Base-by-base conservation (phyloP, 2,113 vertebrate species). In the Climacteris rufus region DNA sequence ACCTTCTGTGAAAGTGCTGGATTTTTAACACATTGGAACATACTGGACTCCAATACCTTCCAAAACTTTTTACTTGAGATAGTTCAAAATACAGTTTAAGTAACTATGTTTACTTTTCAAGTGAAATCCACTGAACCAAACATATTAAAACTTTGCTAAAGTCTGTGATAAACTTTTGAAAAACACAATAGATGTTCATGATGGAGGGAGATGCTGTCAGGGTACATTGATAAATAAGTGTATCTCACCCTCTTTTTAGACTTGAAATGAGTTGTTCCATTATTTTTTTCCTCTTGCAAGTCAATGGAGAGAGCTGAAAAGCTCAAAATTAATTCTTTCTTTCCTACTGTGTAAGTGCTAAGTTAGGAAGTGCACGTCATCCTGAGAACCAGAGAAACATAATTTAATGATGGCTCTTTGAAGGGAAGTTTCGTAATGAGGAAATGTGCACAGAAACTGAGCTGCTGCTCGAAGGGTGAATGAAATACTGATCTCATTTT, bases 351-450 rank as follows among this genome's bases (percentile, higher is more conserved):
- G 56, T 52, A 84, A 86, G 69, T 28, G 49, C 76, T 94, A 93
- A 95, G 13, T 83, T 92, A 64, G 47, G 72, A 84, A 88, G 52
- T 33, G 53, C 59, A 37, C 7, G 22, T 84, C 72, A 88, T 72
- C 45, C 75, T 69, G 57, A 92, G 42, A 86, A 91, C 75, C 24
- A 68, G 18, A 88, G 71, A 57, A 93, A 61, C 15, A 31, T 45
- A 76, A 66, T 80, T 87, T 92, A 89, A 71, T 84, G n/a, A 85
- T 80, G 70, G 22, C 24, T 83, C 56, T 81, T 78, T n/a, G 17
- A 90, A 87, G 59, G 75, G 27, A 94, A 78, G 44, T 50, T 90
- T 75, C 49, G 89, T 93, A 92, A 83, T 93, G 52, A 94, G 81
- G 54, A 96, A 90, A 25, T 15, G 35, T 91, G 60, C 24, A 54